Conservation (phyloP, 2,888 invertebrate species). For the Altica lythri region DNA sequence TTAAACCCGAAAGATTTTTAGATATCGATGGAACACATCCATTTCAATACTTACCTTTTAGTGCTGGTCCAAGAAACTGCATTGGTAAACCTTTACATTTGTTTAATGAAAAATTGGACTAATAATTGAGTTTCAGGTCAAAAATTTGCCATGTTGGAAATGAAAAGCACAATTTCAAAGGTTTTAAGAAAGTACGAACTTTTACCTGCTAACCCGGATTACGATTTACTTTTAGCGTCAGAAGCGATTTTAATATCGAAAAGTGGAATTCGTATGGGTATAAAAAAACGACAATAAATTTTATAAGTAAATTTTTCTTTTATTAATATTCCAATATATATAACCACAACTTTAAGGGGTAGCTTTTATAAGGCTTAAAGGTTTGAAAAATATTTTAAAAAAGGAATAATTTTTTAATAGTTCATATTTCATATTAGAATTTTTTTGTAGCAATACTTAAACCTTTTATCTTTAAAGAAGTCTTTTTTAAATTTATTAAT, state of each 20-base stretch:
- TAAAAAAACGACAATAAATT: constrained; percentile 27
- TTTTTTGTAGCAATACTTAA: no score
- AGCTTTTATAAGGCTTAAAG: no score
- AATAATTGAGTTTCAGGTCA: constrained; percentile 48
- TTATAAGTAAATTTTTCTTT: background rate
- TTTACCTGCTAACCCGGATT: constrained; percentile 43
- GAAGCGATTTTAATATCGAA: constrained; percentile 59
- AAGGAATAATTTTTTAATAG: no score
- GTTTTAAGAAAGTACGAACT: constrained; percentile 59
- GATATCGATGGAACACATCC: constrained; percentile 54
- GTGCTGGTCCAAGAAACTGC: constrained; percentile 69
- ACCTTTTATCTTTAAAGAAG: no score
- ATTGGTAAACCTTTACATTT: constrained; percentile 23
- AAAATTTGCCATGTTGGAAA: constrained; percentile 60
- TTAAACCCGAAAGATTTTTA: constrained; percentile 62
- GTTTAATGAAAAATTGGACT: background rate
- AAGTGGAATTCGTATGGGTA: constrained; percentile 57
- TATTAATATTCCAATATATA: background rate
- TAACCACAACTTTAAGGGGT: no score
- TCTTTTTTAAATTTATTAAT: no score
- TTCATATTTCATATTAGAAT: no score
- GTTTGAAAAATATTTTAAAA: no score
- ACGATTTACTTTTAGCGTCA: constrained; percentile 55
- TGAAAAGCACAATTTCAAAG: constrained; percentile 61
- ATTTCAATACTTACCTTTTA: constrained; percentile 65